Conservation (phyloP, 2,888 invertebrate species). For the Cephus spinipes region DNA sequence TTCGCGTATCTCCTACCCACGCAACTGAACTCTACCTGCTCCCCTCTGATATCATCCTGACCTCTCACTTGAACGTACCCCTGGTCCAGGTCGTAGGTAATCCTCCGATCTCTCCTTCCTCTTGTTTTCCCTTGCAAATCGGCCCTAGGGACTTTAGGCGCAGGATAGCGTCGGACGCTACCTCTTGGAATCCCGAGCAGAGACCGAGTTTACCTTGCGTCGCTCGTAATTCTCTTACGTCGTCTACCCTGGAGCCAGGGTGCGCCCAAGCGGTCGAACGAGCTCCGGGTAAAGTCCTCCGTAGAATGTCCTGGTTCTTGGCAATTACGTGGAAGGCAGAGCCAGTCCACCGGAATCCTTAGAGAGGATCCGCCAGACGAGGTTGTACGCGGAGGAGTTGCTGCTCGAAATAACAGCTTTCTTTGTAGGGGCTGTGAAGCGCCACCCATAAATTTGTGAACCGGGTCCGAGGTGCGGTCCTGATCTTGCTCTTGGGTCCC, state of each 20-base stretch:
- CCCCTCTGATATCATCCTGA: background rate
- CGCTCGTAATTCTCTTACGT: background rate
- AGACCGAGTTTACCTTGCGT: background rate
- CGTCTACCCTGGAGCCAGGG: background rate
- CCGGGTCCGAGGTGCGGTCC: background rate
- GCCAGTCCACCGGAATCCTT: background rate
- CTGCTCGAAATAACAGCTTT: slow-evolving; percentile 46
- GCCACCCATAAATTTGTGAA: slow-evolving; percentile 59
- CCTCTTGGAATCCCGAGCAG: background rate
- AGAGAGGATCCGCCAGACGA: background rate
- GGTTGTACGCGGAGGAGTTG: slow-evolving; percentile 5
- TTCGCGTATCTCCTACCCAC: background rate
- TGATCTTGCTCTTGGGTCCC: background rate
- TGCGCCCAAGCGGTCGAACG: background rate
- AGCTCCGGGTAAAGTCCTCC: background rate
- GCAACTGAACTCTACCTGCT: background rate
- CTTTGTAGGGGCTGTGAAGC: slow-evolving; percentile 48
- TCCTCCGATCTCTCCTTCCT: background rate
- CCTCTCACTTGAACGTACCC: background rate
- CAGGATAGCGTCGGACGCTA: background rate
- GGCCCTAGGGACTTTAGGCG: background rate
- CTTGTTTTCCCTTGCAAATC: background rate
- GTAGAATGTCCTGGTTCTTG: background rate
- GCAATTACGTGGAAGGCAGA: background rate
- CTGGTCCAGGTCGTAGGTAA: background rate